These are phyloP conservation scores for Camponotus pennsylvanicus DNA, from an alignment of 1,140 invertebrate genomes.

Conservation along the genomic window DNA sequence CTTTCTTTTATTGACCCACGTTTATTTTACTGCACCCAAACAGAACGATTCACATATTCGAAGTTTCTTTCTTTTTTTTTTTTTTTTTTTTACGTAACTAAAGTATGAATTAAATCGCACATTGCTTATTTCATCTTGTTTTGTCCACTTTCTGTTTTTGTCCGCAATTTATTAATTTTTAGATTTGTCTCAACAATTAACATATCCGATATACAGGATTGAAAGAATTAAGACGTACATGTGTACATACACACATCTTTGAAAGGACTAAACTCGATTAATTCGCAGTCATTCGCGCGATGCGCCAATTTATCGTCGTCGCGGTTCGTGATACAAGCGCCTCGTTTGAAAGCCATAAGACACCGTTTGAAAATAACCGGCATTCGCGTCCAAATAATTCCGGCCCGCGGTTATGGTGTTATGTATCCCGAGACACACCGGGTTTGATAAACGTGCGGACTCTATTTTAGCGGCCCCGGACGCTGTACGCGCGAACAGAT, in stretches of 20 bases:
- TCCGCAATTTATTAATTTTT: background rate
- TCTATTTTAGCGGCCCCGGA: constrained; percentile 52
- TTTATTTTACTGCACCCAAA: background rate
- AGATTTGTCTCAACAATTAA: background rate
- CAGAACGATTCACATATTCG: background rate
- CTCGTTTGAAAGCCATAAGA: constrained; percentile 16
- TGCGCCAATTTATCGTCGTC: background rate
- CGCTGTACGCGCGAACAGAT: constrained; percentile 53
- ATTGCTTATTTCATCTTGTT: background rate
- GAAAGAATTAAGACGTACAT: background rate
- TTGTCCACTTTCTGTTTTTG: background rate
- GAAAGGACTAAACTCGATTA: background rate
- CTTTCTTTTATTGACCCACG: background rate
- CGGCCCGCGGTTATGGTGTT: constrained; percentile 36
- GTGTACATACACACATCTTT: background rate
- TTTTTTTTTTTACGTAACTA: background rate
- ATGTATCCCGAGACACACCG: constrained; percentile 44
- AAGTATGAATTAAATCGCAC: background rate
- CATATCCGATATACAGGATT: too few species aligned
- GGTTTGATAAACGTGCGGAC: constrained; percentile 46
- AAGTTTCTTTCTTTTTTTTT: background rate
- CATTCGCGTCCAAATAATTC: constrained; percentile 45
- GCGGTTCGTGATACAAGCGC: constrained; percentile 20
- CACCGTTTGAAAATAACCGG: constrained; percentile 48
- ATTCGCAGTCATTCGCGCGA: background rate